Evolutionary conservation across 2,113 vertebrate genomes (phyloP).

Genomic region (Petrocephalus zakoni): DNA sequence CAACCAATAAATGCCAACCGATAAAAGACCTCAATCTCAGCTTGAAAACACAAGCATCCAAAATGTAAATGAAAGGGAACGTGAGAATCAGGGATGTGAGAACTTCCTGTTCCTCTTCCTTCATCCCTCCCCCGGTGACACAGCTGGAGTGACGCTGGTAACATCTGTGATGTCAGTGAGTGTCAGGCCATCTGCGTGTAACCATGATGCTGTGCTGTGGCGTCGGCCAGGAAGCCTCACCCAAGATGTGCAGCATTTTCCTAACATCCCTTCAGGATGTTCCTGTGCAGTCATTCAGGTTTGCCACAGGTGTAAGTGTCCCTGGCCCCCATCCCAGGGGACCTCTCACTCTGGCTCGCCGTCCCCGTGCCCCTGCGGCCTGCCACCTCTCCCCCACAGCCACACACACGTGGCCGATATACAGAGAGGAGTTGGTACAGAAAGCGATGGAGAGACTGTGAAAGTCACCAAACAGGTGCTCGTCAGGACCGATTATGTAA

Average conservation of each 20-base stretch:
- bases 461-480: constrained; percentile 3
- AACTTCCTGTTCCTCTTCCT: background rate
- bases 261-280: background rate
- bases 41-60: background rate
- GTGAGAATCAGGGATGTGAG: background rate
- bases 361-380: background rate
- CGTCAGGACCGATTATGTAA: constrained; percentile 8
- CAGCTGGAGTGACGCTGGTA: background rate
- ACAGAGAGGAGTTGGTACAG: background rate
- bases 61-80: background rate
- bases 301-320: background rate
- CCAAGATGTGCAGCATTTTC: background rate
- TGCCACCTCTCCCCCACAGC: background rate
- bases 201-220: background rate
- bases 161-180: background rate
- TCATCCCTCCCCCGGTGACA: background rate
- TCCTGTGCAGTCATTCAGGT: background rate
- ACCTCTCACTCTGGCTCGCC: background rate
- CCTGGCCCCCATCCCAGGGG: background rate
- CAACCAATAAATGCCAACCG: background rate
- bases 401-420: background rate
- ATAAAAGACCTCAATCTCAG: background rate
- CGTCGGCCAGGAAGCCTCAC: background rate
- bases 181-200: background rate
- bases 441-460: background rate